Evolutionary conservation across 2,113 vertebrate genomes (phyloP), one percentile per base, ranked within the genome.

Genomic region (Papio anubis): DNA sequence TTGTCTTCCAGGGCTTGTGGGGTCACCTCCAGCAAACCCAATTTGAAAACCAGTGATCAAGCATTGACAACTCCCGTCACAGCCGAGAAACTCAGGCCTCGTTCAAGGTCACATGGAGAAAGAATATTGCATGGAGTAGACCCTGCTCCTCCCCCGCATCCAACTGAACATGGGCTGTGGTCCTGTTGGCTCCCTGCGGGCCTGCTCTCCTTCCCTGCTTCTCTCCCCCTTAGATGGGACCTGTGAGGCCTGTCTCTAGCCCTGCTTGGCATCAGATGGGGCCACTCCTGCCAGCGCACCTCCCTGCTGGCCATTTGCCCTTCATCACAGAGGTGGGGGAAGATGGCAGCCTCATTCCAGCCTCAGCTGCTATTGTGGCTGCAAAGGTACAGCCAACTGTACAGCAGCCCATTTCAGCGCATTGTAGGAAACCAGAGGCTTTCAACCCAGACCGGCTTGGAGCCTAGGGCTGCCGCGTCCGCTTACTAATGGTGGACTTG

Each of bases 141-240:
- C 48, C 25, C 1, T 0, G 2, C 6, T 23, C 30, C 61, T n/a
- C 13, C 75, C 45, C 82, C 0, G 12, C 6, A 0, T 48, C 40
- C 0, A 0, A 0, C 1, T 50, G 23, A 66, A 13, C 20, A 0
- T 8, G 23, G 4, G 0, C 35, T 4, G 0, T 21, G 5, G 40
- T 55, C 61, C 30, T 10, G 0, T 40, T 2, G 5, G 9, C 52
- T 25, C 4, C 6, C 79, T 13, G 0, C 3, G 3, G 0, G 1
- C 23, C 40, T 2, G 4, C 6, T 5, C 75, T 16, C 3, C 25
- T 17, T 11, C 4, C 18, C 30, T 13, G 27, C 3, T 21, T 21
- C 16, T 12, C 2, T 17, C 43, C 14, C 59, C 18, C 8, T 10
- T 6, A 2, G 35, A 4, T 9, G 35, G 68, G 30, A 4, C 1